Evolutionary conservation across 2,797 vertebrate species (phyloP).

Genomic region (Chiloscyllium punctatum): DNA sequence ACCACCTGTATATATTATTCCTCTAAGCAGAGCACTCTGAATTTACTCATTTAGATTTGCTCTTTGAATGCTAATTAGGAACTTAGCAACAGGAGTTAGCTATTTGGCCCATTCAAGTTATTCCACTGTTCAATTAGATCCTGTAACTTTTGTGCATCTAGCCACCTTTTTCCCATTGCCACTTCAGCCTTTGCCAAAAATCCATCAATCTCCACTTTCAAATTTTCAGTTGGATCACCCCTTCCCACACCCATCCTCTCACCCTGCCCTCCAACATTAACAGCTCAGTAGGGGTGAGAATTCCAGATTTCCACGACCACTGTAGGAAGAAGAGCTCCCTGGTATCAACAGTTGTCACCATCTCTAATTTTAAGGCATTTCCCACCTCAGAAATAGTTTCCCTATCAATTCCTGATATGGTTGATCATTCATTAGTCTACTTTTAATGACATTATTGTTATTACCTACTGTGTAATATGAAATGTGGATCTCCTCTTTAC

Average conservation of each 20-base stretch:
- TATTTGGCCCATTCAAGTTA: background rate
- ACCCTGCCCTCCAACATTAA: background rate
- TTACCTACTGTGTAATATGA: background rate
- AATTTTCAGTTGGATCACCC: background rate
- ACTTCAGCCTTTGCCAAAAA: background rate
- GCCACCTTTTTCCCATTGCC: background rate
- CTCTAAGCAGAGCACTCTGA: background rate
- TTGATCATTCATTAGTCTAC: background rate
- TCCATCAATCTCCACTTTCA: background rate
- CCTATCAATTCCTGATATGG: background rate
- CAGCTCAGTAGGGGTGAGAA: background rate
- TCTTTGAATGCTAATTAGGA: background rate
- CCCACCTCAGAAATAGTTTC: background rate
- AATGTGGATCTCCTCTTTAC: background rate
- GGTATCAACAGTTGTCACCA: background rate
- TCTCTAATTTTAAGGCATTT: background rate
- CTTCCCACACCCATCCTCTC: too few species aligned
- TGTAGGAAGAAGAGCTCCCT: background rate
- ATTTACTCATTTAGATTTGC: background rate
- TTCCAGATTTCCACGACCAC: background rate
- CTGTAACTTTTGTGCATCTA: background rate
- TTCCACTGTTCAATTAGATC: background rate
- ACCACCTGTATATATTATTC: background rate
- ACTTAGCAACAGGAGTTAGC: background rate
- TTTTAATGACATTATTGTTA: background rate